Conservation (phyloP, 2,797 vertebrate species). For the Danio tinwini region DNA sequence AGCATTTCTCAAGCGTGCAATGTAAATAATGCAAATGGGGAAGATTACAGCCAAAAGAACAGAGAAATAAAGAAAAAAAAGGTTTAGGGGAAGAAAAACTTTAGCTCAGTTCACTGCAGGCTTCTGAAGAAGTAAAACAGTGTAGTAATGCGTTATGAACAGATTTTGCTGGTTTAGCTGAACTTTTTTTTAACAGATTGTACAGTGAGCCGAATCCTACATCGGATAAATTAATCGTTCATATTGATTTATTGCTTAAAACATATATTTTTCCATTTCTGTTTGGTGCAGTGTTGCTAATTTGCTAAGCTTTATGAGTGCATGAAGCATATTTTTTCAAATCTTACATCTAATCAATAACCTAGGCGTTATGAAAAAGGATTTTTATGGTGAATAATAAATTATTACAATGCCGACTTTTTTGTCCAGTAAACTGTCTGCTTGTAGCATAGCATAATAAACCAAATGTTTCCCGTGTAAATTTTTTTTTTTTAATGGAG, state of each 20-base stretch:
- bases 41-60: slow-evolving; percentile 35
- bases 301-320: neutral
- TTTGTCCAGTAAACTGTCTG: neutral
- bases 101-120: neutral
- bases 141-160: neutral
- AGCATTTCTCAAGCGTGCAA: slow-evolving; percentile 1
- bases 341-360: neutral
- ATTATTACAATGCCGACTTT: neutral
- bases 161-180: neutral
- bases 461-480: neutral
- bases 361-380: neutral
- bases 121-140: slow-evolving; percentile 49
- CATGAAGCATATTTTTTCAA: neutral
- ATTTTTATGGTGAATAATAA: neutral
- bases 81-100: slow-evolving; percentile 16
- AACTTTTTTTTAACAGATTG: neutral
- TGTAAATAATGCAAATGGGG: slow-evolving; percentile 41
- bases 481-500: too few species aligned
- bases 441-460: neutral
- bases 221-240: neutral
- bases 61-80: slow-evolving; percentile 46
- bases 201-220: neutral
- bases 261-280: too few species aligned
- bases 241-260: neutral
- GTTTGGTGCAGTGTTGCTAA: neutral